Conservation (phyloP, 2,113 vertebrate genomes). For the Mastomys coucha region DNA sequence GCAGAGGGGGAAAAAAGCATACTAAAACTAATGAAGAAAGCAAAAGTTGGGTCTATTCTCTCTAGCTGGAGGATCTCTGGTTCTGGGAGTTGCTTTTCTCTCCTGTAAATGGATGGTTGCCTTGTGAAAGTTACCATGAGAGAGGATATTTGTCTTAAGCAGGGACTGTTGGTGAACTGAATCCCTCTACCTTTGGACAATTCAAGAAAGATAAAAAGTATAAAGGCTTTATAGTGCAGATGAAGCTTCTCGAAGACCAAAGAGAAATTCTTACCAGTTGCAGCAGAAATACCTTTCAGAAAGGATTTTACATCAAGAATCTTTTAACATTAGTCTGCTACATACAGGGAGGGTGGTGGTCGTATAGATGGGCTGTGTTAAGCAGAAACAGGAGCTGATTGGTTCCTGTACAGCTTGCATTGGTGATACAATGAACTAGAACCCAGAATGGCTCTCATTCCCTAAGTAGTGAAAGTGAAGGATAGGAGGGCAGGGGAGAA, state of each 20-base stretch:
- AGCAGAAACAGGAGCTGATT: neutral
- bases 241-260: neutral
- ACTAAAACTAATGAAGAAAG: constrained; percentile 63
- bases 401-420: neutral
- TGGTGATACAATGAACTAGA: neutral
- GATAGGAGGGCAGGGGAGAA: neutral
- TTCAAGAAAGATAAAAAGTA: constrained; percentile 54
- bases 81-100: neutral
- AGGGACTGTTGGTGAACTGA: constrained; percentile 51
- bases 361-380: neutral
- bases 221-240: neutral
- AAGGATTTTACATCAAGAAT: constrained; percentile 4
- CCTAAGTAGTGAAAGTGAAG: neutral
- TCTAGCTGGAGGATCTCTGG: neutral
- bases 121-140: neutral
- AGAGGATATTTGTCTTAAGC: constrained; percentile 61
- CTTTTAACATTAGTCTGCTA: neutral
- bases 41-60: constrained; percentile 22
- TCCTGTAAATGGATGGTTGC: constrained; percentile 24
- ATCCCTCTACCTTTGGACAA: constrained; percentile 46
- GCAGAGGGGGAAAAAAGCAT: neutral
- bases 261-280: constrained; percentile 24
- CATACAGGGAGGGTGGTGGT: neutral
- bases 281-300: constrained; percentile 35
- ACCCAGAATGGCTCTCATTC: neutral